phyloP scores from a whole-genome alignment of 2,888 invertebrate species.

The Piscicola geometra region DNA sequence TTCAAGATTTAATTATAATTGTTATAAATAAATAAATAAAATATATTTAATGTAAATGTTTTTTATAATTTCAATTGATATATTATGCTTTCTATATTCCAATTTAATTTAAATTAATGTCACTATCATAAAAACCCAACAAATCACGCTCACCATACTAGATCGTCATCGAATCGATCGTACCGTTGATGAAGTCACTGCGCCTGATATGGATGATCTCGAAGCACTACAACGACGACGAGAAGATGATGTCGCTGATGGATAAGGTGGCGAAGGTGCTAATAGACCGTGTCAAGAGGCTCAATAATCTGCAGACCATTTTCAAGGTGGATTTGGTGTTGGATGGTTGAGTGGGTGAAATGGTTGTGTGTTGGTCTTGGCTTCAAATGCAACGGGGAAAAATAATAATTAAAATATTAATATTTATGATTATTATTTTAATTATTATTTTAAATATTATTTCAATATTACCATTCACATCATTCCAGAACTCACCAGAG shows the following conservation, averaged over 20 bases:
- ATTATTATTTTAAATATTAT: too few relatives aligned
- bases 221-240: slow-evolving; percentile 34
- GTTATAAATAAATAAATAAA: not conserved
- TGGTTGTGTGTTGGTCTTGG: too few relatives aligned
- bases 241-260: slow-evolving; percentile 36
- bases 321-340: too few relatives aligned
- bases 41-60: not conserved
- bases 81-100: slow-evolving; percentile 7
- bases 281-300: slow-evolving; percentile 30
- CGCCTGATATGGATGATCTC: slow-evolving; percentile 37
- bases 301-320: slow-evolving; percentile 23
- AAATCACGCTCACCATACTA: not conserved
- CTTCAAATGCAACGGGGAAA: too few relatives aligned
- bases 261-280: slow-evolving; percentile 32
- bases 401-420: too few relatives aligned
- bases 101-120: not conserved
- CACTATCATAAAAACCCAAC: not conserved
- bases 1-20: not conserved
- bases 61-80: not conserved
- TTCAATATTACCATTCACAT: too few relatives aligned
- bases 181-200: slow-evolving; percentile 34
- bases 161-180: slow-evolving; percentile 32
- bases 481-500: not conserved
- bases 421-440: too few relatives aligned
- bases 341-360: too few relatives aligned